These are phyloP conservation scores for Microcebus lehilahytsara DNA, from an alignment of 2,113 vertebrate species.

Conservation along the genomic window DNA sequence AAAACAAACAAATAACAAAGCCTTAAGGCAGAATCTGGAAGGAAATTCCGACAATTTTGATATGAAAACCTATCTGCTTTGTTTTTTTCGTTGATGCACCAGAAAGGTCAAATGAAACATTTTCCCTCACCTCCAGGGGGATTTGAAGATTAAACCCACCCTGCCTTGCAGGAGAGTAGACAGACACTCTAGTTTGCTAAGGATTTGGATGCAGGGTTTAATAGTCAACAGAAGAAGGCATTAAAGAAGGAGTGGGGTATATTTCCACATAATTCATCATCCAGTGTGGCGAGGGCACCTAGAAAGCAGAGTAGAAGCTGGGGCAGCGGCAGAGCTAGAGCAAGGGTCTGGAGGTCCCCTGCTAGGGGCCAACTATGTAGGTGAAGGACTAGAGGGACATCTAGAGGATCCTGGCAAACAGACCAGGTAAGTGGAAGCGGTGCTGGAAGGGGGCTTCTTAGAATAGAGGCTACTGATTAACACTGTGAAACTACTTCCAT, in stretches of 20 bases:
- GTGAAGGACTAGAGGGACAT: background rate
- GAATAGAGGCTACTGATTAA: background rate
- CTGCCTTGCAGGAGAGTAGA: background rate
- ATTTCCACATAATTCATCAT: background rate
- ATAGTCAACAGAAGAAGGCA: background rate
- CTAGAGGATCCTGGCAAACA: background rate
- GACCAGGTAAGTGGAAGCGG: background rate
- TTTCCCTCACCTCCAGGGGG: background rate
- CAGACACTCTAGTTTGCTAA: background rate
- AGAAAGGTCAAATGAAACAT: no score
- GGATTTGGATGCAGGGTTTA: background rate
- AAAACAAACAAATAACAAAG: no score
- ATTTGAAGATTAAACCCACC: background rate
- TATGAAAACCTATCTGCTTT: no score
- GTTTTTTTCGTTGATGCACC: no score
- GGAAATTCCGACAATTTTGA: no score
- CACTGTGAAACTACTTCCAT: background rate
- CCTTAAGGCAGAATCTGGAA: no score
- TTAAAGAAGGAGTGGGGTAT: no score
- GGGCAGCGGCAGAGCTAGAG: fast-evolving
- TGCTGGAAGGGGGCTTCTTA: no score
- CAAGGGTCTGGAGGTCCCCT: fast-evolving
- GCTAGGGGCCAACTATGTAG: background rate
- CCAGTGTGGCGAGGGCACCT: fast-evolving
- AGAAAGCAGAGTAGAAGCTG: background rate